Evolutionary conservation across 92 coral and sea anemone species (phyloP), one percentile per base, ranked within the genome.

Genomic region (Epizoanthus stellaris): DNA sequence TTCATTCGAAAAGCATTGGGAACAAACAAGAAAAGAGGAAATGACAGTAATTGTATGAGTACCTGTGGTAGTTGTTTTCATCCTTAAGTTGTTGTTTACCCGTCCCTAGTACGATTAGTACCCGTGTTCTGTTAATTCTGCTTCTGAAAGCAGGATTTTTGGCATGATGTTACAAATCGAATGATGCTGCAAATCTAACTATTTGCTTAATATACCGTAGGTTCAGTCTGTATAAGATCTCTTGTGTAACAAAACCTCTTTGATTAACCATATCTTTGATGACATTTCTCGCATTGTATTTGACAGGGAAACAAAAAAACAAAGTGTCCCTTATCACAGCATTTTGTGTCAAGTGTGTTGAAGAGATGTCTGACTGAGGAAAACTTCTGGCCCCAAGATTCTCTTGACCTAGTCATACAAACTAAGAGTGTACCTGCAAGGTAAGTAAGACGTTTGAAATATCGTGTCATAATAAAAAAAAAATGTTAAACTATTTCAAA

Each of bases 381-480:
- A 15, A 85, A 57, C 39, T 92, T 94, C 34, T 96, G 98, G 98
- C 90, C 98, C 4, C 85, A 88, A 21, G 95, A 94, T 36, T 85
- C 93, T n/a, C 84, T 93, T 10, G 84, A 89, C 11, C 14, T 79
- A 47, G 88, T 96, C 52, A 76, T 96, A 63, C 86, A 86, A 77
- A 91, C 97, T n/a, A 87, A 81, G 69, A 81, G 93, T 70, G 87
- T 96, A 17, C 98, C 99, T 10, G 87, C 90, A 77, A 96, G 99
- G 99, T 96, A 62, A 74, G 82, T 62, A 70, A 13, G 66, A 15
- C 13, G 16, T 54, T 47, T 16, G 4, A 19, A 14, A 79, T 42
- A 52, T 20, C 45, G 10, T 20, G 25, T 67, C 13, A 20, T 43
- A 6, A 52, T n/a, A n/a, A n/a, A n/a, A n/a, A n/a, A n/a, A n/a